These are phyloP conservation scores for Cyclopterus lumpus DNA, from an alignment of 2,797 vertebrate species.

Conservation along the genomic window DNA sequence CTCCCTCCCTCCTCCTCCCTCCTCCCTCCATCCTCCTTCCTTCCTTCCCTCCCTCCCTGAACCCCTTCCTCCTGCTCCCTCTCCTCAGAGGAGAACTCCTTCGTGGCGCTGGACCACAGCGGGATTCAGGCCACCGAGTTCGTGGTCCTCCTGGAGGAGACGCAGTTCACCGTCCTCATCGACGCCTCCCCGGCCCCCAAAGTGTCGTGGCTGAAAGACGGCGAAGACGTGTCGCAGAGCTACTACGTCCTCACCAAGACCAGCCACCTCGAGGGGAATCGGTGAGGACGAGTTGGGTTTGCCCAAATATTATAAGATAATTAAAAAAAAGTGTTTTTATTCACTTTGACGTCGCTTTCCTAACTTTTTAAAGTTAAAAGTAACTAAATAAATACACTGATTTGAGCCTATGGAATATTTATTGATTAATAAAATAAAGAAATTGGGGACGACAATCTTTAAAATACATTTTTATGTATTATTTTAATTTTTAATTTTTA, in stretches of 20 bases:
- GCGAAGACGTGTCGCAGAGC: constrained; percentile 69
- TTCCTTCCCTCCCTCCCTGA: no score
- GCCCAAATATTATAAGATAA: no score
- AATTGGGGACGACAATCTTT: no score
- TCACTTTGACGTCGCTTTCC: no score
- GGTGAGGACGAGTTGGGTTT: no score
- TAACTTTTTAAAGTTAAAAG: no score
- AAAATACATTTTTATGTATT: no score
- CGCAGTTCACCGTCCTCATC: constrained; percentile 90
- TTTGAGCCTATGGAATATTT: no score
- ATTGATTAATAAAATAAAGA: no score
- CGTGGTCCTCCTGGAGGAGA: constrained; percentile 90
- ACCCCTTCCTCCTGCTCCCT: not conserved
- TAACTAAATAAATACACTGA: no score
- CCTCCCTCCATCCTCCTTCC: not conserved
- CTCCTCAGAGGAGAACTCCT: constrained; percentile 86
- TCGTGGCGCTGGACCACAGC: constrained; percentile 88
- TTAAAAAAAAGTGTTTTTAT: no score
- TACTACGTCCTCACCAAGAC: constrained; percentile 72
- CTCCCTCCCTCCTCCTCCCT: constrained; percentile 10
- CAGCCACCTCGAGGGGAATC: constrained; percentile 67
- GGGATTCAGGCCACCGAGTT: constrained; percentile 86
- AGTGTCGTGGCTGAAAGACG: constrained; percentile 92
- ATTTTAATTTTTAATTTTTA: no score
- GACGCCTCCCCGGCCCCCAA: constrained; percentile 89